Evolutionary conservation across 2,888 invertebrate species (phyloP).

Genomic region (Metallyticus violacea): DNA sequence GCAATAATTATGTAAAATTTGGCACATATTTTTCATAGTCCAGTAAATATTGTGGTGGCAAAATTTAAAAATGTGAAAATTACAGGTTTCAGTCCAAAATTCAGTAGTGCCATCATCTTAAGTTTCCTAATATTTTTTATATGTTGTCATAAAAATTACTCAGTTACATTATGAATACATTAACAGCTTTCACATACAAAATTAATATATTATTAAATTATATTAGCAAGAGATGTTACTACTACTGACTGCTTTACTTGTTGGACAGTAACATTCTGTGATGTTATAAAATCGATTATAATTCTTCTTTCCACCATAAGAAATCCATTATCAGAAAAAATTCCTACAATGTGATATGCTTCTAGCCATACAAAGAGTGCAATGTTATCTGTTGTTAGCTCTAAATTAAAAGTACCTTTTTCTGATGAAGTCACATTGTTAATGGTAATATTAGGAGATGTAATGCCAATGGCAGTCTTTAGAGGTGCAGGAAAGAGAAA

Average conservation of each 20-base stretch:
- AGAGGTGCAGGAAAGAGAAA: constrained; percentile 63
- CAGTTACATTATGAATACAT: too few relatives aligned
- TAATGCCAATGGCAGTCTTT: constrained; percentile 51
- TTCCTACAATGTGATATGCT: constrained; percentile 53
- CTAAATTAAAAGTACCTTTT: constrained; percentile 40
- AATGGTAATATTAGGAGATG: constrained; percentile 57
- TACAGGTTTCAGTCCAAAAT: too few relatives aligned
- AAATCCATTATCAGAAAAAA: constrained; percentile 77
- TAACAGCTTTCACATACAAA: too few relatives aligned
- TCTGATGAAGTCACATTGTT: constrained; percentile 29
- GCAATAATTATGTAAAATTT: too few relatives aligned
- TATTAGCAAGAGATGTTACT: neutral
- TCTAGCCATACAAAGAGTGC: constrained; percentile 72
- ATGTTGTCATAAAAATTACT: too few relatives aligned
- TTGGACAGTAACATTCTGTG: neutral
- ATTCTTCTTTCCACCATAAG: constrained; percentile 11
- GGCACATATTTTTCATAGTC: too few relatives aligned
- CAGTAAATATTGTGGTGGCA: too few relatives aligned
- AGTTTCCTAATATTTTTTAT: too few relatives aligned
- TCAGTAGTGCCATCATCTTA: too few relatives aligned
- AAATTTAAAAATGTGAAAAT: too few relatives aligned
- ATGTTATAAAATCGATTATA: neutral
- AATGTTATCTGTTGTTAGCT: constrained; percentile 51
- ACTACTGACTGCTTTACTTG: neutral
- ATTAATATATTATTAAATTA: too few relatives aligned